Evolutionary conservation across 2,797 vertebrate genomes (phyloP).

Genomic region (Anguilla anguilla): DNA sequence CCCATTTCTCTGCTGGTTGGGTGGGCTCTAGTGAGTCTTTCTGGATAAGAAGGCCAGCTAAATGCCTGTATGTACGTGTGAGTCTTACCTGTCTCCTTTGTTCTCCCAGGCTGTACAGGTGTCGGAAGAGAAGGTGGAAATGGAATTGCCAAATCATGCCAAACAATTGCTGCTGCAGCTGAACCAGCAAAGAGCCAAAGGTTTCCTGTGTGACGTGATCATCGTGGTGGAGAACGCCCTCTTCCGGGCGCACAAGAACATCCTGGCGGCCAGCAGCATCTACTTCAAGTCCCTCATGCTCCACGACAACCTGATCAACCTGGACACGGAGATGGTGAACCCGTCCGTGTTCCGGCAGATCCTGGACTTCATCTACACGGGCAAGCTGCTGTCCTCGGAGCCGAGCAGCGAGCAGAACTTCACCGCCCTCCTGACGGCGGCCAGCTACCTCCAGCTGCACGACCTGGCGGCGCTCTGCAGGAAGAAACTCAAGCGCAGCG

Average conservation of each 20-base stretch:
- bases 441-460: constrained; percentile 99
- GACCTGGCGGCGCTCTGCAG: constrained; percentile 94
- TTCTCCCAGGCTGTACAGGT: constrained; percentile 74
- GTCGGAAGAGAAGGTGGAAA: constrained; percentile 80
- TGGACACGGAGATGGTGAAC: constrained; percentile 90
- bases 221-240: constrained; percentile 91
- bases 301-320: constrained; percentile 89
- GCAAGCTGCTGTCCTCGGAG: constrained; percentile 87
- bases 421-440: constrained; percentile 90
- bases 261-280: constrained; percentile 89
- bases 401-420: constrained; percentile 91
- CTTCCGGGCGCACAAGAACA: constrained; percentile 89
- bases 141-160: constrained; percentile 91
- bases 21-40: no score
- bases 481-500: constrained; percentile 89
- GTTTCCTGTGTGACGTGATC: constrained; percentile 89
- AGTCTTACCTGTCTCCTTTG: constrained; percentile 30
- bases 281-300: constrained; percentile 89
- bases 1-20: no score
- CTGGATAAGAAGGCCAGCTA: no score
- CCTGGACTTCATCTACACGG: constrained; percentile 89
- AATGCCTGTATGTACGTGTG: background rate
- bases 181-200: constrained; percentile 90
- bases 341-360: constrained; percentile 85
- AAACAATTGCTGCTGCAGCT: constrained; percentile 90